Evolutionary conservation across 2,888 invertebrate genomes (phyloP).

Genomic region (Patella depressa): DNA sequence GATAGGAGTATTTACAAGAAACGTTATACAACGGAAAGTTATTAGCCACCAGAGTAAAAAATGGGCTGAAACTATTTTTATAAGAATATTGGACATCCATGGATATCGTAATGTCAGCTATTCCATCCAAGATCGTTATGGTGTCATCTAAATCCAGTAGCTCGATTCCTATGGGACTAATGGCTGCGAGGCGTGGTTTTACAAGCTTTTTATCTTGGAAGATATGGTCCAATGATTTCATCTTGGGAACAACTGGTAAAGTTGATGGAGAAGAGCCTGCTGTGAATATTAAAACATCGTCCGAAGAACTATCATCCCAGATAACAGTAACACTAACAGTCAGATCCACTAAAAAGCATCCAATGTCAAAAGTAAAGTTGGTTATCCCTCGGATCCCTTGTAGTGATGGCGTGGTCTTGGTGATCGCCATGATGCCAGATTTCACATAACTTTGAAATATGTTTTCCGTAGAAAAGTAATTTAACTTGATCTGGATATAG

Average conservation of each 20-base stretch:
- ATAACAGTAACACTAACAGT: neutral
- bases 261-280: neutral
- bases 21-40: neutral
- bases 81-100: neutral
- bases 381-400: neutral
- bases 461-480: neutral
- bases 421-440: neutral
- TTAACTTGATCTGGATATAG: neutral
- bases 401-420: neutral
- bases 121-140: neutral
- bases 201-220: neutral
- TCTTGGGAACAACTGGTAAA: neutral
- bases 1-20: neutral
- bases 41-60: neutral
- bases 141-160: neutral
- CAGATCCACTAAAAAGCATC: neutral
- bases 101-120: neutral
- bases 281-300: neutral
- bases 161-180: neutral
- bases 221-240: neutral
- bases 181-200: neutral
- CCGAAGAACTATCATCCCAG: neutral
- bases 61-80: neutral
- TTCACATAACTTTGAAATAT: neutral
- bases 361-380: neutral